These are phyloP conservation scores for Erannis defoliaria DNA, from an alignment of 2,888 invertebrate genomes.

Conservation along the genomic window DNA sequence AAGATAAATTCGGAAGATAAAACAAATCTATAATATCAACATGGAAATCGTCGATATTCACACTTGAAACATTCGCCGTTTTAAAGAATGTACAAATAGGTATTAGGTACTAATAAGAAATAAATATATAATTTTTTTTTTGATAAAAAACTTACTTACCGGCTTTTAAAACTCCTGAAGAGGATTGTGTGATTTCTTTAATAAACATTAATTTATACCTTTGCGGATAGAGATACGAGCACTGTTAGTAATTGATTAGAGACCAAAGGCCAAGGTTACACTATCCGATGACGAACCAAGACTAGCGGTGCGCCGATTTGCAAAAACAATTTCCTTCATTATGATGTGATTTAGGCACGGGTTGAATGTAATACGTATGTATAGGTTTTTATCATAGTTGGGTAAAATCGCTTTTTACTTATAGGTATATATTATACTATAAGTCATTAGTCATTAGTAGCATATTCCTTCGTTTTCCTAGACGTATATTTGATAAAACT, in stretches of 20 bases:
- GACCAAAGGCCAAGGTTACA: constrained; percentile 43
- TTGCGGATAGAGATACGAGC: constrained; percentile 32
- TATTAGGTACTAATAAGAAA: too few species aligned
- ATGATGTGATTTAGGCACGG: background rate
- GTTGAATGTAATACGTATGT: background rate
- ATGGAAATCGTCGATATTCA: background rate
- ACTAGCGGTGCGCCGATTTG: constrained; percentile 2
- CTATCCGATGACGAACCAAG: constrained; percentile 13
- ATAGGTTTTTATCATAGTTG: background rate
- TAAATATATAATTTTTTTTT: background rate
- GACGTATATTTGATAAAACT: too few species aligned
- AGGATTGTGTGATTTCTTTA: constrained; percentile 27
- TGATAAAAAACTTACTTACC: constrained; percentile 39
- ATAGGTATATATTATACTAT: too few species aligned
- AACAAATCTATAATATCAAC: background rate
- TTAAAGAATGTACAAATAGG: background rate
- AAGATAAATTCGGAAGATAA: constrained; percentile 4
- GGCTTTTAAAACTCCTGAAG: constrained; percentile 22
- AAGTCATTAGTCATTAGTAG: background rate
- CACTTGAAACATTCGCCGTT: background rate
- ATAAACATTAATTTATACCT: constrained; percentile 46
- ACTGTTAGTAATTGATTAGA: constrained; percentile 31
- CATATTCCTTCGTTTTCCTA: too few species aligned
- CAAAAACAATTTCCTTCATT: background rate
- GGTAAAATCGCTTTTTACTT: too few species aligned